Conservation (phyloP, 2,113 vertebrate species). For the Oreochromis aureus region DNA sequence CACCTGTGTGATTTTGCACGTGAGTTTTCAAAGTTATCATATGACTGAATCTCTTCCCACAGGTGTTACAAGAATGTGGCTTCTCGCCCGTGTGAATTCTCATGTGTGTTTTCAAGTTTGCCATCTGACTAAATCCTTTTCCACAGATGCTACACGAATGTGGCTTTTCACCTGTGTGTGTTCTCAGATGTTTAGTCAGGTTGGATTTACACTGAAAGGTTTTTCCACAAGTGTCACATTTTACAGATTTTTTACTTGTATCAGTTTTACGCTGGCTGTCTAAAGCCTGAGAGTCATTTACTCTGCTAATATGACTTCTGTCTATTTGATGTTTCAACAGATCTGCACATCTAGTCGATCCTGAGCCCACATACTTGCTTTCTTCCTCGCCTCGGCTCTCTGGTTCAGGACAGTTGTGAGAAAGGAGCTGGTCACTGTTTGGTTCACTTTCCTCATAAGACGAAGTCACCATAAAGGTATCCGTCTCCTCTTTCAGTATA, state of each 20-base stretch:
- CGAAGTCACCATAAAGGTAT: background rate
- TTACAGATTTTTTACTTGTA: background rate
- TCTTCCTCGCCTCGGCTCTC: rapidly evolving
- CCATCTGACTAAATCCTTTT: background rate
- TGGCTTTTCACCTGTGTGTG: background rate
- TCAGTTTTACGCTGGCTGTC: background rate
- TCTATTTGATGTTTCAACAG: background rate
- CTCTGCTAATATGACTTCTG: background rate
- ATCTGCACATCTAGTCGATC: background rate
- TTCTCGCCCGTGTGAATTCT: background rate
- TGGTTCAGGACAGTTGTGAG: rapidly evolving
- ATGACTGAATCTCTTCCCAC: background rate
- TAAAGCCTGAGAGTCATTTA: background rate
- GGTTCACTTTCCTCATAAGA: background rate
- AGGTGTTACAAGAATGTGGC: background rate
- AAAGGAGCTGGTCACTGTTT: background rate
- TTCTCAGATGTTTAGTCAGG: background rate
- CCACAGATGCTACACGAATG: background rate
- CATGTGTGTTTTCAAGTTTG: background rate
- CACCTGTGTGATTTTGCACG: background rate
- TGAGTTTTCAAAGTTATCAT: background rate
- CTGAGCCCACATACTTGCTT: rapidly evolving
- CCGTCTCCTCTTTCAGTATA: background rate
- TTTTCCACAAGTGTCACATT: background rate
- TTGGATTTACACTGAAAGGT: background rate